Base-by-base conservation (phyloP, 2,797 vertebrate genomes). In the Pangasius larnaudii region DNA sequence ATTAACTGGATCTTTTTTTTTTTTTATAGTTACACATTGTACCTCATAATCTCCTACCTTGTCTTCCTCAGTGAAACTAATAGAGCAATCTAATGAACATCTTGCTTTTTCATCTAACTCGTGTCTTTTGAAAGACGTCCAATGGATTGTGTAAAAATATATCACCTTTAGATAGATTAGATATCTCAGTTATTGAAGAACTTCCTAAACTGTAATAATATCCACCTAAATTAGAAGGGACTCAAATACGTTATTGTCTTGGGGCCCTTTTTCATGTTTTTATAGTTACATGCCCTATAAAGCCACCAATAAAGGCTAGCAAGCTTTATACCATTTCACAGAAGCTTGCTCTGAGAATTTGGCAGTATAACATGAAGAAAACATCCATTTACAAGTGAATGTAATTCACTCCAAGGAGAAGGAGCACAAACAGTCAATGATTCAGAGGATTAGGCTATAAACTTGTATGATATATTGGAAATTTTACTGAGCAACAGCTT, bases 151-250 rank as follows among this genome's bases (percentile, higher is more conserved):
- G 87, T 89, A 89, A 91, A 93, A 93, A 91, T 82, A 88, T 33
- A 77, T 87, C 78, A 85, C 84, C 33, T 74, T 79, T 16, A n/a
- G 88, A 90, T 90, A 88, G 88, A 93, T 93, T 92, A 86, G 88
- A 85, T 51, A 33, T 90, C 85, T 59, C 6, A 33, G 63, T 92
- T 92, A 91, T 88, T 92, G 86, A 92, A 87, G 92, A 91, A 88
- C 89, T 84, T 91, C 90, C 93, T 91, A 93, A 90, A 85, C 59
- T 89, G 91, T 88, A 93, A 92, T 94, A 91, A 92, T 89, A 87
- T 89, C 88, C 74, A 69, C 85, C 90, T 92, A 80, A 89, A 83
- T 95, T 92, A 90, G 89, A 88, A 86, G 78, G 87, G 80, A 67
- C 89, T 85, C 39, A 84, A 86, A 89, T 87, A 49, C 88, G 63